Evolutionary conservation across 92 coral and sea anemone genomes (phyloP).

Genomic region (Paragorgia papillata): DNA sequence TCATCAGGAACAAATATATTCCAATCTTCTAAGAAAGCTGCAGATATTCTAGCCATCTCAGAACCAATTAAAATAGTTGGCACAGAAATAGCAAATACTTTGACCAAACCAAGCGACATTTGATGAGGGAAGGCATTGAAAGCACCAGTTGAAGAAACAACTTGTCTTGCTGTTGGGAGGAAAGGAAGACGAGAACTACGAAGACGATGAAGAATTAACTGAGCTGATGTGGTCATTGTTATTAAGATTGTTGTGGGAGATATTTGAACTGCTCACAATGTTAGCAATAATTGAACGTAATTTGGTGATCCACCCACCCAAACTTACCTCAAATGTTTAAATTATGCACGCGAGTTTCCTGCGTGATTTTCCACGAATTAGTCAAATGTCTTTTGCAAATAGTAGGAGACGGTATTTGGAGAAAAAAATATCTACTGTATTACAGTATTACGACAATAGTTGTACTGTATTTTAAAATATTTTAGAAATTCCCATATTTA

Average conservation of each 20-base stretch:
- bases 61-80: conserved; percentile 65
- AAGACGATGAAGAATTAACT: conserved; percentile 25
- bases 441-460: too few species aligned
- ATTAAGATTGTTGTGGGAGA: not conserved
- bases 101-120: conserved; percentile 24
- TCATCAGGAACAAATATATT: conserved; percentile 83
- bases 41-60: conserved; percentile 65
- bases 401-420: too few species aligned
- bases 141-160: conserved; percentile 30
- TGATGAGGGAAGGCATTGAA: conserved; percentile 24
- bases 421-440: too few species aligned
- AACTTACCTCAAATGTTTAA: too few species aligned
- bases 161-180: conserved; percentile 36
- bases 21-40: conserved; percentile 83
- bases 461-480: too few species aligned
- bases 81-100: conserved; percentile 11
- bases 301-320: too few species aligned
- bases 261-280: not conserved
- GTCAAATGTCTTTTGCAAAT: too few species aligned
- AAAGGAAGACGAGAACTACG: conserved; percentile 41
- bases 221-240: conserved; percentile 33
- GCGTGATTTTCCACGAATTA: too few species aligned
- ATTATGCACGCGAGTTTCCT: too few species aligned
- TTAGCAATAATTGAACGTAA: too few species aligned
- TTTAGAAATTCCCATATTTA: too few species aligned